Evolutionary conservation across 2,113 vertebrate genomes (phyloP), one percentile per base, ranked within the genome.

Genomic region (Holacanthus passer): DNA sequence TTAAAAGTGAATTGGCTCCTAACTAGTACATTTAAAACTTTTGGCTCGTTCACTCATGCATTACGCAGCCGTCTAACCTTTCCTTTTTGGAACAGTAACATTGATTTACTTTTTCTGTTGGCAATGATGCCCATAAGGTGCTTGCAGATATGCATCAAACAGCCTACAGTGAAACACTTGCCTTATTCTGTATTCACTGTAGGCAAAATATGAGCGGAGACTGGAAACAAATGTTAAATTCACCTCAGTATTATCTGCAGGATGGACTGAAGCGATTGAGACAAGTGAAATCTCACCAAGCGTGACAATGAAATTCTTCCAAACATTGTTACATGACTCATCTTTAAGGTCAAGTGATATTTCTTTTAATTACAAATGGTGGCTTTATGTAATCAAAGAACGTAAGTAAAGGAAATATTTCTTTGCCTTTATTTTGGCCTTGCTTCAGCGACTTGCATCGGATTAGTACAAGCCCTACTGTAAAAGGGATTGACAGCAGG

Each of bases 1-100:
- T 74, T 69, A 69, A 84, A 69, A 64, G 71, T 70, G 29, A 62
- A 84, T 64, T 53, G 55, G 17, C 70, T 70, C n/a, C 11, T 48
- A 22, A 74, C 19, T 20, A 48, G 55, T 29, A 2, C 29, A n/a
- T 81, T 24, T 6, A n/a, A 59, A 50, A 24, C 39, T 17, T 62
- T 39, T 77, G 41, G 58, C 13, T 73, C 2, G 16, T 9, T 65
- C 27, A 31, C 31, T 48, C 5, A 12, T 2, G 7, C 62, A 14
- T 50, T 43, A 50, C 1, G 6, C 35, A 69, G 9, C 8, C n/a
- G 55, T 37, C 9, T 16, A 19, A 35, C 7, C 8, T 47, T 53
- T 58, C 31, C 50, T 19, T 39, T 8, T 37, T 69, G 48, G 16
- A 72, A 2, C 47, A 14, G 19, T 32, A 29, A 60, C 3, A 24